Conservation (phyloP, 2,888 invertebrate genomes). For the Flexamia atlantica region DNA sequence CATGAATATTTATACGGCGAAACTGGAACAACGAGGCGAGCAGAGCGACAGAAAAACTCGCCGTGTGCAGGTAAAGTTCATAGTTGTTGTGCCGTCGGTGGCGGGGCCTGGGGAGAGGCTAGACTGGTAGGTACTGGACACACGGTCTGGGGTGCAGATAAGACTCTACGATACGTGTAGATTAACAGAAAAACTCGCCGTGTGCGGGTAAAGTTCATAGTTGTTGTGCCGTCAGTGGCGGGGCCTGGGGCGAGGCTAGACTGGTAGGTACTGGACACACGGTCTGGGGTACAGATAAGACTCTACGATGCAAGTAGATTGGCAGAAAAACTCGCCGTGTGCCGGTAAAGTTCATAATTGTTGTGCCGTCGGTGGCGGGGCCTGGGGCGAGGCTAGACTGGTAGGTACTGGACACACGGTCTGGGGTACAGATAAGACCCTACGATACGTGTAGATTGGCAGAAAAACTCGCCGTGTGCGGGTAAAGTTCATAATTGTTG, state of each 20-base stretch:
- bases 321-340: conserved; percentile 36
- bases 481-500: conserved; percentile 8
- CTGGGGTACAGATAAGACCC: neutral
- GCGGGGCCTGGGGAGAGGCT: neutral
- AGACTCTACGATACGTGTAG: neutral
- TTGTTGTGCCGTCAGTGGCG: conserved; percentile 7
- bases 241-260: neutral
- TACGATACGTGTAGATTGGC: neutral
- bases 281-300: neutral
- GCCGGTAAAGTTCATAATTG: conserved; percentile 12
- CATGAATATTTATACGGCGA: conserved; percentile 55
- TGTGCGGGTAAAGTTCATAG: conserved; percentile 23
- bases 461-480: conserved; percentile 41
- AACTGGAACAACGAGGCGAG: conserved; percentile 50
- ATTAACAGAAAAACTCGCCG: conserved; percentile 8
- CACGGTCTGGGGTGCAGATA: neutral
- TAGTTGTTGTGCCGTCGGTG: conserved; percentile 1
- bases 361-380: conserved; percentile 6
- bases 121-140: neutral
- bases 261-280: neutral
- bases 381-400: neutral
- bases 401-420: neutral
- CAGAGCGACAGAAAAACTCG: conserved; percentile 47
- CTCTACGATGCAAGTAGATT: neutral
- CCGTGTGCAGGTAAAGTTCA: conserved; percentile 37